A percentile compares a stretch with the other conserved stretches of the same genome.
Evolutionary conservation across 2,888 invertebrate species (phyloP).

Genomic region (Philereme vetulata): DNA sequence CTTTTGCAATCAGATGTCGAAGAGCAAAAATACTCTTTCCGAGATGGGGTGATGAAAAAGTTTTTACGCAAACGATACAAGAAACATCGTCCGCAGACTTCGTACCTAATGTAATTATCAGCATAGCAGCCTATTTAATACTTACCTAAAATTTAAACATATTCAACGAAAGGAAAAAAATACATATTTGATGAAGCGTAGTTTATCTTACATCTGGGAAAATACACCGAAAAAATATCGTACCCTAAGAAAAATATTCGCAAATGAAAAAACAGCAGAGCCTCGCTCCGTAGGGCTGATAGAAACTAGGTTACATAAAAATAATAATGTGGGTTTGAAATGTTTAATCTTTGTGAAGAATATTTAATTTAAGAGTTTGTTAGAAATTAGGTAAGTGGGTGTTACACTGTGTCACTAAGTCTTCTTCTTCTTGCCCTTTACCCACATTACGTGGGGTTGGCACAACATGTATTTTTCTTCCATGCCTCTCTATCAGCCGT

Average conservation of each 20-base stretch:
- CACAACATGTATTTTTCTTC: no score
- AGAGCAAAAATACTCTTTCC: no score
- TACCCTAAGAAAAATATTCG: conserved; percentile 81
- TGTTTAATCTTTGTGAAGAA: conserved; percentile 9
- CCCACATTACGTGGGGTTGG: no score
- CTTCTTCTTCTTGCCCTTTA: no score
- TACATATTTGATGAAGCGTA: conserved; percentile 80
- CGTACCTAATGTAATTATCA: not conserved
- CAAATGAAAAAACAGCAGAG: conserved; percentile 83
- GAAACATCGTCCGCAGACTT: not conserved
- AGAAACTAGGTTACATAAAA: conserved; percentile 8
- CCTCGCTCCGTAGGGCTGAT: conserved; percentile 65
- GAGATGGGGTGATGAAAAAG: no score
- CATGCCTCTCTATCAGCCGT: no score
- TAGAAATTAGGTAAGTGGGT: no score
- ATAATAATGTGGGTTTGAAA: conserved; percentile 30
- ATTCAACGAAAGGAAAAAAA: conserved; percentile 61
- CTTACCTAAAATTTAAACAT: conserved; percentile 27
- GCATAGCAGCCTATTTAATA: not conserved
- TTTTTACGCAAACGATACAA: not conserved
- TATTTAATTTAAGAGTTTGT: no score
- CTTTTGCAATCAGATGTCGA: no score
- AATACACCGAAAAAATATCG: conserved; percentile 81
- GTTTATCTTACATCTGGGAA: conserved; percentile 83
- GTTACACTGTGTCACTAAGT: no score